Base-by-base conservation (phyloP, 2,113 vertebrate genomes). In the Plestiodon gilberti region DNA sequence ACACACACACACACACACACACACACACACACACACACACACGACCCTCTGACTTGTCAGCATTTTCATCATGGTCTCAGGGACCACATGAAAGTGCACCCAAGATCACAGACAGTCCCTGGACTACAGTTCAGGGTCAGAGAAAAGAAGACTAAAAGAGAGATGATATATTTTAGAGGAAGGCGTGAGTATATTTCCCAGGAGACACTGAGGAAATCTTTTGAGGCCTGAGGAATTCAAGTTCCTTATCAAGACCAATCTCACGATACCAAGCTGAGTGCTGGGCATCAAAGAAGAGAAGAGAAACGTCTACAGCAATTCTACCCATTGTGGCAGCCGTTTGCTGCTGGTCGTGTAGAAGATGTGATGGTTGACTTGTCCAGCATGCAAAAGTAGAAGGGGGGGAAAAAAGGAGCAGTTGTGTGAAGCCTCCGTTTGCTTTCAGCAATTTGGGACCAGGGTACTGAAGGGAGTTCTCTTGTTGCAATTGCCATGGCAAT, bases 281-380 rank as follows among this genome's bases (percentile, higher is more conserved):
- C 17, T 14, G 43, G 74, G 52, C 43, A 48, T 30, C 85, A 84
- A 1, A 7, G 25, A 17, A 82, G 11, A 15, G 35, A 83, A 82
- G 0, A 0, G 64, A 82, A 25, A 3, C 65, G 11, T 7, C 1
- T 23, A 3, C 4, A 71, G 1, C 0, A 0, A 43, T 78, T 4
- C 38, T 1, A n/a, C 22, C 2, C 0, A 0, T 33, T 73, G 57
- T 57, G 11, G 10, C 55, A 57, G 17, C 28, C 61, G 30, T 3
- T 78, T 78, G 15, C 80, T 80, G 70, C 71, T 14, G n/a, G 9
- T 74, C 77, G 28, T 81, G 77, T 80, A 78, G 9, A 4, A 28
- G 40, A 14, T n/a, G 5, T 52, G 74, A 76, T 75, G 43, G 10
- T 76, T 6, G 74, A 76, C 28, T 52, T 14, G 13, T 65, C 3